Conservation (phyloP, 2,797 vertebrate species). For the Vespertilio murinus region DNA sequence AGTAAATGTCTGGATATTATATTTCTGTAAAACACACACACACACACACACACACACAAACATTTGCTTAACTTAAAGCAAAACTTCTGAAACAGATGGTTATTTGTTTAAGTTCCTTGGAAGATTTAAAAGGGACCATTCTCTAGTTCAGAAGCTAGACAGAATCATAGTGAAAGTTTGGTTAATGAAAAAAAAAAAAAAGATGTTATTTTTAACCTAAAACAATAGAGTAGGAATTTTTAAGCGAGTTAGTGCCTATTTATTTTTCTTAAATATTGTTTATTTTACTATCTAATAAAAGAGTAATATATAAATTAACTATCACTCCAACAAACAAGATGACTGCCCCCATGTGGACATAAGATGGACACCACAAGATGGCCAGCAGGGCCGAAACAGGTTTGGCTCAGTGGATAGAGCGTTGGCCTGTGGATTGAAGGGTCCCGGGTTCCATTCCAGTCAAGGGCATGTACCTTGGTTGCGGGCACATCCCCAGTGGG, state of each 20-base stretch:
- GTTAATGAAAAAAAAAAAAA: not conserved
- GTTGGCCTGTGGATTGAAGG: too few relatives aligned
- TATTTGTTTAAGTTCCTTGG: not conserved
- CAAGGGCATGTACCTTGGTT: too few relatives aligned
- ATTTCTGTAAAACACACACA: not conserved
- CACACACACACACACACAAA: too few relatives aligned
- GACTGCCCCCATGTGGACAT: too few relatives aligned
- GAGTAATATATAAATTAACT: too few relatives aligned
- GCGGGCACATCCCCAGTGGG: too few relatives aligned
- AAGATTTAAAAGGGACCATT: not conserved
- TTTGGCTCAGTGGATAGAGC: too few relatives aligned
- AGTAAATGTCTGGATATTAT: not conserved
- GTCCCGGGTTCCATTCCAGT: too few relatives aligned
- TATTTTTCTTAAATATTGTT: constrained; percentile 28
- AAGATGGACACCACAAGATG: too few relatives aligned
- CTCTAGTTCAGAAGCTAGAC: not conserved
- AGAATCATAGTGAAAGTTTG: not conserved
- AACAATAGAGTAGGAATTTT: not conserved
- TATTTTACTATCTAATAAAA: not conserved
- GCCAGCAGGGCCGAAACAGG: too few relatives aligned
- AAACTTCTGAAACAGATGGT: not conserved
- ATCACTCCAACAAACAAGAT: too few relatives aligned
- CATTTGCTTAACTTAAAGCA: not conserved
- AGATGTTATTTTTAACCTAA: not conserved
- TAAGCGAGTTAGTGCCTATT: not conserved